Conservation (phyloP, 2,888 invertebrate species). For the Sinentomon sp. region DNA sequence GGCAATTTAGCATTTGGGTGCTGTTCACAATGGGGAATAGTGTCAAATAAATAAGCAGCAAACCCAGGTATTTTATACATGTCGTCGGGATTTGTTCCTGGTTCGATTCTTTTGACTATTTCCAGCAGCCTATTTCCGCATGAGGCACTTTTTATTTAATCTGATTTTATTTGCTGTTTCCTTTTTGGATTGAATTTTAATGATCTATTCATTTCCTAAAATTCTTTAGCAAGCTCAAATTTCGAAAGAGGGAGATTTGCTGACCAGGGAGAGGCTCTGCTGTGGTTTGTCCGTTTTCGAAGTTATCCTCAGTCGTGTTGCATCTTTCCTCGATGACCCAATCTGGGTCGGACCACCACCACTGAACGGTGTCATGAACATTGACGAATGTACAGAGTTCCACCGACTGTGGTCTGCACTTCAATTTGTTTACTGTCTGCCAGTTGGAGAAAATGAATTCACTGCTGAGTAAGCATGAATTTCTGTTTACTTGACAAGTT, state of each 20-base stretch:
- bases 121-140: too few relatives aligned
- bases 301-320: slow-evolving; percentile 62
- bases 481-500: neutral
- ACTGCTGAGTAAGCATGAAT: slow-evolving; percentile 58
- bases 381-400: slow-evolving; percentile 91
- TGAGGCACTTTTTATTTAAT: too few relatives aligned
- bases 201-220: neutral
- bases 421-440: slow-evolving; percentile 93
- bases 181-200: too few relatives aligned
- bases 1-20: too few relatives aligned
- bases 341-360: slow-evolving; percentile 73
- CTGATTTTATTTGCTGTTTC: too few relatives aligned
- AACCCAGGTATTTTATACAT: too few relatives aligned
- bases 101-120: too few relatives aligned
- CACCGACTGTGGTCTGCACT: slow-evolving; percentile 90
- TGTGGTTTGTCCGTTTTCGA: slow-evolving; percentile 93
- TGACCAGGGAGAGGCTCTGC: slow-evolving; percentile 86
- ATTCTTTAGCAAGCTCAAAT: slow-evolving; percentile 60
- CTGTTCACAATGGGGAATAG: too few relatives aligned
- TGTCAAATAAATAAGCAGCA: too few relatives aligned
- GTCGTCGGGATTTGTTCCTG: too few relatives aligned
- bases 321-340: slow-evolving; percentile 61
- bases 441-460: slow-evolving; percentile 80
- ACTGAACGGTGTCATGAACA: slow-evolving; percentile 75
- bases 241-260: slow-evolving; percentile 74